These are phyloP conservation scores for Ceratoteleas bidentatus DNA, from an alignment of 1,140 invertebrate species.

Conservation along the genomic window DNA sequence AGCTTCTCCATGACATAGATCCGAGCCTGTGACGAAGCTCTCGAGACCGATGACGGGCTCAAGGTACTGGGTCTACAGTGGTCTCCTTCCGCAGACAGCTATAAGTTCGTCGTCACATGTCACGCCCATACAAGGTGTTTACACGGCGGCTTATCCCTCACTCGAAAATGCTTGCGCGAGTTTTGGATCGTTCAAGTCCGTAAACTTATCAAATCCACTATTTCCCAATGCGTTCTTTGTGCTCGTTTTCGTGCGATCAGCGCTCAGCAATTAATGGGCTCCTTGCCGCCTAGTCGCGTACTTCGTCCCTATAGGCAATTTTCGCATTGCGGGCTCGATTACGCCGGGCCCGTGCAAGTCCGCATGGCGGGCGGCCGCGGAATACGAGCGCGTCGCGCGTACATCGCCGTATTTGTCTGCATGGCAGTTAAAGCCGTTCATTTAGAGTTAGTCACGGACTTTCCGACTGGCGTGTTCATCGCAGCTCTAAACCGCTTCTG, in stretches of 20 bases:
- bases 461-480: conserved; percentile 1
- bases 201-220: conserved; percentile 17
- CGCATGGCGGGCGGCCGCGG: conserved; percentile 30
- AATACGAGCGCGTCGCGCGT: neutral
- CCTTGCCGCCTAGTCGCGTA: conserved; percentile 1
- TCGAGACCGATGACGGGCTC: neutral
- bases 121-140: conserved; percentile 14
- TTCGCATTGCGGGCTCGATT: conserved; percentile 25
- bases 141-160: conserved; percentile 29
- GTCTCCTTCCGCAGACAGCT: neutral
- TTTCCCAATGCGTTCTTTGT: conserved; percentile 22
- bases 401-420: conserved; percentile 43
- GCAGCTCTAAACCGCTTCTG: conserved; percentile 12
- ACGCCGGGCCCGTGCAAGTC: conserved; percentile 23
- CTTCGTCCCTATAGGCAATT: conserved; percentile 5
- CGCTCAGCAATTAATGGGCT: conserved; percentile 17
- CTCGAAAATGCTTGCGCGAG: conserved; percentile 6
- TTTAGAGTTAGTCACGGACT: conserved; percentile 10
- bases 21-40: neutral
- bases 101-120: neutral
- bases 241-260: neutral
- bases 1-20: conserved; percentile 1
- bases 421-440: conserved; percentile 20
- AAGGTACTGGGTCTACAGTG: conserved; percentile 2
- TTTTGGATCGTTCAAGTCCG: conserved; percentile 35